phyloP scores from a whole-genome alignment of 2,888 invertebrate genomes.

The Calliopum simillimum region DNA sequence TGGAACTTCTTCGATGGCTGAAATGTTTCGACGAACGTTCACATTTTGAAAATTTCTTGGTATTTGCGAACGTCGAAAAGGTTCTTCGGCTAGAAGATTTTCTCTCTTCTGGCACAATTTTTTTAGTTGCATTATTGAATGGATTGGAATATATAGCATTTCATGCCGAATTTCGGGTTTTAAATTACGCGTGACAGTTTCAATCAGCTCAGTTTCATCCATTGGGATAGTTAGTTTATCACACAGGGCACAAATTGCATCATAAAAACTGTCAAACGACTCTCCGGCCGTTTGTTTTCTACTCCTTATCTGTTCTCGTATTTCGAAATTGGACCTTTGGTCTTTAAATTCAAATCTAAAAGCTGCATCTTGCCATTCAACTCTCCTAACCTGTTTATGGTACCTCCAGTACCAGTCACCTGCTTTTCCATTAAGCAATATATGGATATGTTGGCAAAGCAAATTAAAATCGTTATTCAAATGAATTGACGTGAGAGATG shows the following conservation, averaged over 20 bases:
- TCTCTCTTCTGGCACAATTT: too few relatives aligned
- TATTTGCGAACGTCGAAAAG: too few relatives aligned
- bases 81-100: too few relatives aligned
- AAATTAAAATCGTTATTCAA: too few relatives aligned
- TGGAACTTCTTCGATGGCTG: too few relatives aligned
- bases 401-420: slow-evolving; percentile 23
- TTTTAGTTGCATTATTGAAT: neutral
- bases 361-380: slow-evolving; percentile 15
- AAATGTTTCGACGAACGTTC: too few relatives aligned
- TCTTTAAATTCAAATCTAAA: slow-evolving; percentile 20
- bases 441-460: too few relatives aligned
- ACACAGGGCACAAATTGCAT: neutral
- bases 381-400: slow-evolving; percentile 11
- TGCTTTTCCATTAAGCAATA: too few relatives aligned
- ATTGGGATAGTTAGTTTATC: neutral
- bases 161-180: neutral
- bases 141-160: slow-evolving; percentile 5
- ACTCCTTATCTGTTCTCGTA: slow-evolving; percentile 19
- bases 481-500: too few relatives aligned
- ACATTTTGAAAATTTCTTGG: too few relatives aligned
- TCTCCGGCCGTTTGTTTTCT: too few relatives aligned
- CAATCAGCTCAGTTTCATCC: neutral
- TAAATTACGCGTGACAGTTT: neutral
- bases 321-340: slow-evolving; percentile 1
- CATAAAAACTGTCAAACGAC: slow-evolving; percentile 23